Conservation (phyloP, 2,113 vertebrate species). For the Peromyscus californicus region DNA sequence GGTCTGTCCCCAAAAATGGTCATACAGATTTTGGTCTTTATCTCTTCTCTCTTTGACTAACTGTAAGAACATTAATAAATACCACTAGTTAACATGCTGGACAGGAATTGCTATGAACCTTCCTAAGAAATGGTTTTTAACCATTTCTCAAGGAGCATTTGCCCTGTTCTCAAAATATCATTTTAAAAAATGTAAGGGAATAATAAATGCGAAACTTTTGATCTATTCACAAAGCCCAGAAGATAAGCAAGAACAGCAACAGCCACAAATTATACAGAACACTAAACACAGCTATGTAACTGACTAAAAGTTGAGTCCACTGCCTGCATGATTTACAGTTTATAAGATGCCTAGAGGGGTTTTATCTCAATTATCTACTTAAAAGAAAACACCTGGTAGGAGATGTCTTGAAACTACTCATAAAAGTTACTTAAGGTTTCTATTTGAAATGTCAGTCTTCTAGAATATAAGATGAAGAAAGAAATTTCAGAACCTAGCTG, state of each 20-base stretch:
- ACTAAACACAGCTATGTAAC: background rate
- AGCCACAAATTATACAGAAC: constrained; percentile 27
- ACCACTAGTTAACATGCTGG: background rate
- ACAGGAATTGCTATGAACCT: background rate
- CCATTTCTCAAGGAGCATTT: background rate
- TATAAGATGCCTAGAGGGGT: background rate
- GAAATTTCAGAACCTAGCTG: background rate
- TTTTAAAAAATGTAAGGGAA: background rate
- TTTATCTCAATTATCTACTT: constrained; percentile 14
- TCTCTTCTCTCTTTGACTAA: background rate
- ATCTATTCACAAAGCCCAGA: background rate
- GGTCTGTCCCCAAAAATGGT: background rate
- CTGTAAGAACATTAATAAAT: background rate
- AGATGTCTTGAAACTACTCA: constrained; percentile 23
- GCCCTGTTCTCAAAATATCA: background rate
- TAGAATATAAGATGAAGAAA: background rate
- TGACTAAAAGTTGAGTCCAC: background rate
- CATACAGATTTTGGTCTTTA: background rate
- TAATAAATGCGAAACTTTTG: background rate
- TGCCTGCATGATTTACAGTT: constrained; percentile 27
- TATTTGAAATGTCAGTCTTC: constrained; percentile 41
- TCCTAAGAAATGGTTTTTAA: background rate
- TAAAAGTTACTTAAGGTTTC: constrained; percentile 11
- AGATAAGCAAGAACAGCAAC: background rate
- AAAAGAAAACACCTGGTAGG: constrained; percentile 32